Evolutionary conservation across 2,888 invertebrate genomes (phyloP).

Genomic region (Argyra leucocephala): DNA sequence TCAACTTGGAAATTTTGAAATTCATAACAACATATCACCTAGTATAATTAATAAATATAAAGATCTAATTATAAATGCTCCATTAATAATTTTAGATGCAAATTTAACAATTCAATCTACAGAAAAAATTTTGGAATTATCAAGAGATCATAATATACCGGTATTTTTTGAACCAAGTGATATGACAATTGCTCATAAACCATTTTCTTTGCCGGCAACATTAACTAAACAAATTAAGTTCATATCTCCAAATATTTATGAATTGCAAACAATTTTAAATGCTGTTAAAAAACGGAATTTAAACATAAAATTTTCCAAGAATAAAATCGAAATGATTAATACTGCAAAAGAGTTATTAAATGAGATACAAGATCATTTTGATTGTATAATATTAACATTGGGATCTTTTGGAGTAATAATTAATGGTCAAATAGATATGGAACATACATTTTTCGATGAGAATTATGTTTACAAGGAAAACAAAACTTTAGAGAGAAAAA

Average conservation of each 20-base stretch:
- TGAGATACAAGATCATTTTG: conserved; percentile 45
- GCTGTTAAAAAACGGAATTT: conserved; percentile 35
- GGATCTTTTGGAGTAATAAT: conserved; percentile 53
- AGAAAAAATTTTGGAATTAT: conserved; percentile 52
- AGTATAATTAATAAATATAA: conserved; percentile 49
- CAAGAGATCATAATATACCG: conserved; percentile 53
- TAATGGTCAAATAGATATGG: conserved; percentile 27
- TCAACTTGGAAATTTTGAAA: conserved; percentile 75
- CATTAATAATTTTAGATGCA: conserved; percentile 74
- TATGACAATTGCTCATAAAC: conserved; percentile 61
- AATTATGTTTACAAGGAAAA: conserved; percentile 15
- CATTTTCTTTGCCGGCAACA: conserved; percentile 45
- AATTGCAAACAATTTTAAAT: conserved; percentile 59
- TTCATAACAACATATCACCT: conserved; percentile 60
- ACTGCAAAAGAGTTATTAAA: conserved; percentile 36
- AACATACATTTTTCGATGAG: conserved; percentile 21
- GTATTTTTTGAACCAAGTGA: conserved; percentile 91
- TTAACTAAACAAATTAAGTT: conserved; percentile 42
- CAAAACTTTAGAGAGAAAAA: not conserved
- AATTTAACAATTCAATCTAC: conserved; percentile 66
- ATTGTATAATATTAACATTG: conserved; percentile 54
- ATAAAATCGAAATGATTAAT: conserved; percentile 26
- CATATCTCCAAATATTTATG: conserved; percentile 72
- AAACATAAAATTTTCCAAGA: conserved; percentile 16
- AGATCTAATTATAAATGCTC: conserved; percentile 51